phyloP scores from a whole-genome alignment of 2,113 vertebrate species.

The Indri indri region DNA sequence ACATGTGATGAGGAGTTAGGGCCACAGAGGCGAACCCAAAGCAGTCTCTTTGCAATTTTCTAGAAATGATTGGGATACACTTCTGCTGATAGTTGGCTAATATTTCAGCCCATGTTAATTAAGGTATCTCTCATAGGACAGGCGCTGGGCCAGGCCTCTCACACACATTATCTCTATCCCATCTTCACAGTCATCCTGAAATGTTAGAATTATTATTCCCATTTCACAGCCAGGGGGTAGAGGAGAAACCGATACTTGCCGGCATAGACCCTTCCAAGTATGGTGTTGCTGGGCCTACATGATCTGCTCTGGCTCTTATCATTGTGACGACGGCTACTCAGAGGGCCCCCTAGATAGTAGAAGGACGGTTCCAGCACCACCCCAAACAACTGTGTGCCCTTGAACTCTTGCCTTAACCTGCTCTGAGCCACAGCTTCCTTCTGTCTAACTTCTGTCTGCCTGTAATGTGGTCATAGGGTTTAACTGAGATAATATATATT shows the following conservation, averaged over 20 bases:
- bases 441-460: neutral
- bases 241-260: neutral
- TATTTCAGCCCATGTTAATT: neutral
- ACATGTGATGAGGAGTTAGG: neutral
- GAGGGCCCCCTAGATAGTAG: neutral
- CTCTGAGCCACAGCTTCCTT: neutral
- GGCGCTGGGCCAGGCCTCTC: neutral
- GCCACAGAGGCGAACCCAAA: neutral
- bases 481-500: neutral
- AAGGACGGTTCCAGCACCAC: neutral
- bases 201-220: neutral
- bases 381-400: neutral
- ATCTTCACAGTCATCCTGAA: neutral
- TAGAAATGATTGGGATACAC: neutral
- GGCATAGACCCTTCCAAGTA: neutral
- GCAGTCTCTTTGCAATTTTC: neutral
- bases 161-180: neutral
- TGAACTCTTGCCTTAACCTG: neutral
- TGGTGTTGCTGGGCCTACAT: neutral
- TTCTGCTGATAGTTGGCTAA: neutral
- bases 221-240: neutral
- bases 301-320: neutral
- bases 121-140: neutral
- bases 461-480: neutral
- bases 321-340: neutral